These are phyloP conservation scores for Synanthedon vespiformis DNA, from an alignment of 2,888 invertebrate genomes.

Conservation along the genomic window DNA sequence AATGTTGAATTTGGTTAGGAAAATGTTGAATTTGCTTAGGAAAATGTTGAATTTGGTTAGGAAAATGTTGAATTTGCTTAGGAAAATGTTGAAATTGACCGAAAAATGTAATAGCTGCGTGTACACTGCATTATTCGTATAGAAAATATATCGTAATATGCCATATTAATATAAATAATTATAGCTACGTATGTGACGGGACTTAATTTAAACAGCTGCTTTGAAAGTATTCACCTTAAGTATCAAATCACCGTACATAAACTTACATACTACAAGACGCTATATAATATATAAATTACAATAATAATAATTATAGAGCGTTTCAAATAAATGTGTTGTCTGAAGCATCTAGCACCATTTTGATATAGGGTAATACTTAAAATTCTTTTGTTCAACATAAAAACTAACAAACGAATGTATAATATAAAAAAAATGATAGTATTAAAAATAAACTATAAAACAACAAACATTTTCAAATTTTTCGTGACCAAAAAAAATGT, in stretches of 20 bases:
- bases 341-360: slow-evolving; percentile 68
- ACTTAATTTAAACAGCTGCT: too few relatives aligned
- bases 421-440: slow-evolving; percentile 18
- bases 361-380: slow-evolving; percentile 51
- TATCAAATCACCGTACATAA: slow-evolving; percentile 1
- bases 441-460: slow-evolving; percentile 37
- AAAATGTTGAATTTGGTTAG: too few relatives aligned
- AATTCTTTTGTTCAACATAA: slow-evolving; percentile 42
- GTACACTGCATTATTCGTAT: too few relatives aligned
- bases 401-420: slow-evolving; percentile 57
- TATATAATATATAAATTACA: slow-evolving; percentile 27
- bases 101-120: too few relatives aligned
- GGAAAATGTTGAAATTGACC: too few relatives aligned
- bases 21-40: too few relatives aligned
- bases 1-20: too few relatives aligned
- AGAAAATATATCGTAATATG: too few relatives aligned
- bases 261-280: slow-evolving; percentile 16
- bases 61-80: too few relatives aligned
- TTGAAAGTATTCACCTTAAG: too few relatives aligned
- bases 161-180: too few relatives aligned
- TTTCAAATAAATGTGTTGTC: slow-evolving; percentile 41
- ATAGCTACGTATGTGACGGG: too few relatives aligned
- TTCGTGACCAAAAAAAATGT: slow-evolving; percentile 6
- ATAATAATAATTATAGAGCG: slow-evolving; percentile 26
- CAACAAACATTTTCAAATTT: slow-evolving; percentile 34